Base-by-base conservation (phyloP, 2,113 vertebrate genomes). In the Oncorhynchus tshawytscha region DNA sequence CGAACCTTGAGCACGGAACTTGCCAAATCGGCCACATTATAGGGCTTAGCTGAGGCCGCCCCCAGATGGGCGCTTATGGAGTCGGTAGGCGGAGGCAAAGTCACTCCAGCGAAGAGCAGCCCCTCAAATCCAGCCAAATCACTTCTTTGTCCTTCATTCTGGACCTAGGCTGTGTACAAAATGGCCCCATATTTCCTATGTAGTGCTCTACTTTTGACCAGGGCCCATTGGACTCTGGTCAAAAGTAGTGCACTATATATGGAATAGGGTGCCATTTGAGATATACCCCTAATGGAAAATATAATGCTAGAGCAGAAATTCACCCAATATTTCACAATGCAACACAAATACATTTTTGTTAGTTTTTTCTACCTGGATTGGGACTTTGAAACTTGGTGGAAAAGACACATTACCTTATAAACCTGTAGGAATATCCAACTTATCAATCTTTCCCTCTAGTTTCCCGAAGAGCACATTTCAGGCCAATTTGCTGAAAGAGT, bases 1-100 rank as follows among this genome's bases (percentile, higher is more conserved):
- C 75, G 74, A 89, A 85, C 86, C 87, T 91, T 91, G 82, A 57
- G 25, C 27, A 67, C 39, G 74, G 62, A 75, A 73, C 67, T 76
- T 93, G 92, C 93, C 93, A 93, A 92, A 90, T 91, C 82, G 73
- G 84, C 78, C 84, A 91, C 80, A 93, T 94, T 93, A 93, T 76
- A 80, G 81, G 88, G 88, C 90, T 94, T 92, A 91, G 89, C 86
- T 81, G 74, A 81, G 79, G 84, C 85, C 83, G 84, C 87, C 88
- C 88, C 88, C 91, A 84, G 87, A 90, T 90, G 89, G 87, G 70
- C 78, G 73, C 82, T 78, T 89, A 85, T 82, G 78, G 77, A 91
- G 84, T 78, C 77, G 79, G 70, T 79, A 82, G 78, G 54, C 70
- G 54, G 59, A 71, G 62, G 64, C 87, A 89, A 83, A 84, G 87